Evolutionary conservation across 1,140 invertebrate species (phyloP).

Genomic region (Apis cerana): DNA sequence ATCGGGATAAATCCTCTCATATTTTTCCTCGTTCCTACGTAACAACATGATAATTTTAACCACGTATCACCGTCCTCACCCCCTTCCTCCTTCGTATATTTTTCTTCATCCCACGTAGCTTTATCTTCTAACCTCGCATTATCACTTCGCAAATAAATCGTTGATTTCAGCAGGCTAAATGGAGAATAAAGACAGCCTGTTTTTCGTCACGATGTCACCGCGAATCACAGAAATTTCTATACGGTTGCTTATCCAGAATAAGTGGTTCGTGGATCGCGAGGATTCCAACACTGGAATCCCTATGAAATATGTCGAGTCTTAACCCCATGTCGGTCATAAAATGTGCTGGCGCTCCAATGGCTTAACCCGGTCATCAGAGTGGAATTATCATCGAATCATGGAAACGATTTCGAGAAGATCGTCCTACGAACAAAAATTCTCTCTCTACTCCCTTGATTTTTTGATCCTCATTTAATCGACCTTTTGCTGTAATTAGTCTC

Average conservation of each 20-base stretch:
- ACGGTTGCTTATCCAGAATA: slow-evolving; percentile 48
- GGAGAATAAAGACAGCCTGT: slow-evolving; percentile 15
- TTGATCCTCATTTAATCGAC: neutral
- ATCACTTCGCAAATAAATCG: neutral
- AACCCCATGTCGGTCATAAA: slow-evolving; percentile 42
- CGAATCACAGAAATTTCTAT: slow-evolving; percentile 32
- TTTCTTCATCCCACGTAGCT: neutral
- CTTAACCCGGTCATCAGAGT: slow-evolving; percentile 21
- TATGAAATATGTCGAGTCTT: slow-evolving; percentile 49
- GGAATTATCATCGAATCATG: slow-evolving; percentile 51
- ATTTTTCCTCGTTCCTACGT: neutral
- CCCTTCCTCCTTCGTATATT: neutral
- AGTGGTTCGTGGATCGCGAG: slow-evolving; percentile 17
- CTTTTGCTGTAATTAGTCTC: too few species aligned
- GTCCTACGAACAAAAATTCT: neutral
- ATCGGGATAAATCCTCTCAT: too few species aligned
- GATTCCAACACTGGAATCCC: slow-evolving; percentile 30
- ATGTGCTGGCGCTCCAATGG: slow-evolving; percentile 27
- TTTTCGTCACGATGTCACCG: neutral
- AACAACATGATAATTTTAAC: neutral
- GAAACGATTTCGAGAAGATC: slow-evolving; percentile 37
- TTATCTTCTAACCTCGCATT: neutral
- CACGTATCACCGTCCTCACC: neutral
- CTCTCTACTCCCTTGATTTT: neutral
- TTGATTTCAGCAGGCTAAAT: neutral